Evolutionary conservation across 1,140 invertebrate species (phyloP).

Genomic region (Drosophila sturtevanti): DNA sequence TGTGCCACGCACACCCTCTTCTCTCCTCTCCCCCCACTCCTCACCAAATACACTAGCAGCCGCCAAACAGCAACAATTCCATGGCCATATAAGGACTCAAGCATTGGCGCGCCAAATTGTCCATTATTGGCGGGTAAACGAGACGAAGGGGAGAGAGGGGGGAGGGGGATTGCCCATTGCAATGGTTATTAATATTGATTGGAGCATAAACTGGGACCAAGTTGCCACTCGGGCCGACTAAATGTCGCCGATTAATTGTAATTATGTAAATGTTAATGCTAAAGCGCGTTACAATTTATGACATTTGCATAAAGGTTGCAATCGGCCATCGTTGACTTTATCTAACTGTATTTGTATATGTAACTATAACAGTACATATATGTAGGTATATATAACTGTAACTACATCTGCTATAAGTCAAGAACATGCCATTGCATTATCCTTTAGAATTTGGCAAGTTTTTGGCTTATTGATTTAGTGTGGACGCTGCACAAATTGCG

Average conservation of each 20-base stretch:
- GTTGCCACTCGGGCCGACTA: slow-evolving; percentile 9
- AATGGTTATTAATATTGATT: slow-evolving; percentile 65
- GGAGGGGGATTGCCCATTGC: slow-evolving; percentile 7
- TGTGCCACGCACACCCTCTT: not conserved
- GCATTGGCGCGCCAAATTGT: slow-evolving; percentile 38
- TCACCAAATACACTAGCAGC: slow-evolving; percentile 22
- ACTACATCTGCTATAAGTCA: not conserved
- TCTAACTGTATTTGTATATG: slow-evolving; percentile 15
- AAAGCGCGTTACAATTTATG: slow-evolving; percentile 67
- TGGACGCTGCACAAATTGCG: slow-evolving; percentile 59
- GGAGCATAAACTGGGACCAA: slow-evolving; percentile 53
- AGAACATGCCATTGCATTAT: not conserved
- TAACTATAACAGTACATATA: slow-evolving; percentile 44
- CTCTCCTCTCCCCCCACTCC: not conserved
- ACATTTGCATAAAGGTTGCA: slow-evolving; percentile 49
- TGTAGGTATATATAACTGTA: slow-evolving; percentile 21
- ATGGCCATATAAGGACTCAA: slow-evolving; percentile 37
- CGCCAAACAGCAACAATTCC: slow-evolving; percentile 20
- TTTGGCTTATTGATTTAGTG: slow-evolving; percentile 65
- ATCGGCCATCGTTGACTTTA: not conserved
- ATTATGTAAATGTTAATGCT: slow-evolving; percentile 65
- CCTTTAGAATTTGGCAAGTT: slow-evolving; percentile 43
- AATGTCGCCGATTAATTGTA: slow-evolving; percentile 61
- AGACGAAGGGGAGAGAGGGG: not conserved
- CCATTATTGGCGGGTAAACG: slow-evolving; percentile 38